Base-by-base conservation (phyloP, 53 echinoderm and acorn worm species). In the Actinopyga echinites region DNA sequence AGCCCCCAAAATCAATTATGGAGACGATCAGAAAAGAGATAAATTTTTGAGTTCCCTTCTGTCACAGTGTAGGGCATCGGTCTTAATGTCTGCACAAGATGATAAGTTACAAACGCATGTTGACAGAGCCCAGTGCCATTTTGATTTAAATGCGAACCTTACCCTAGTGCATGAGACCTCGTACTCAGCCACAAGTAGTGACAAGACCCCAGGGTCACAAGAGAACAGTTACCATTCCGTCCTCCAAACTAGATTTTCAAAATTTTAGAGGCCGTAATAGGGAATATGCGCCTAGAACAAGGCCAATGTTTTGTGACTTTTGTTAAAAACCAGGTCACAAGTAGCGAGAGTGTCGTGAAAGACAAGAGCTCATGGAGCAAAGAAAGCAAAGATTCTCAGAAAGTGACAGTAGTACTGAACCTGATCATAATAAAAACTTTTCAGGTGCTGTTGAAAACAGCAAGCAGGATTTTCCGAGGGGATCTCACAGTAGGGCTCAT, bases 341-440 rank as follows among this genome's bases (percentile, higher is more conserved):
- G 62, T 61, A 29, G 62, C 15, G 62, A n/a, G 24, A 61, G 28
- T 61, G 62, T 61, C 62, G 62, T n/a, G 24, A 61, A 61, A 61
- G 22, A 61, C 17, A n/a, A 29, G 28, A 29, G 8, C 22, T 61
- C 24, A 24, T 61, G 62, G 17, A n/a, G 2, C 17, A 61, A 61
- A 23, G 22, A 19, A 0, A 61, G 22, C 15, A 61, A 21, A 61
- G 62, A 5, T n/a, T 61, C 28, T 61, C 10, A 10, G 28, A 29
- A 10, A 61, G 62, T n/a, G 62, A 9, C 22, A 61, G 28, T 61
- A n/a, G n/a, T n/a, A n/a, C n/a, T n/a, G n/a, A n/a, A n/a, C n/a
- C n/a, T n/a, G n/a, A n/a, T n/a, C n/a, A n/a, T n/a, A n/a, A n/a
- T n/a, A n/a, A n/a, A n/a, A n/a, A n/a, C n/a, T n/a, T n/a, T n/a